Conservation (phyloP, 2,113 vertebrate genomes). For the Romanogobio albipinnatus region DNA sequence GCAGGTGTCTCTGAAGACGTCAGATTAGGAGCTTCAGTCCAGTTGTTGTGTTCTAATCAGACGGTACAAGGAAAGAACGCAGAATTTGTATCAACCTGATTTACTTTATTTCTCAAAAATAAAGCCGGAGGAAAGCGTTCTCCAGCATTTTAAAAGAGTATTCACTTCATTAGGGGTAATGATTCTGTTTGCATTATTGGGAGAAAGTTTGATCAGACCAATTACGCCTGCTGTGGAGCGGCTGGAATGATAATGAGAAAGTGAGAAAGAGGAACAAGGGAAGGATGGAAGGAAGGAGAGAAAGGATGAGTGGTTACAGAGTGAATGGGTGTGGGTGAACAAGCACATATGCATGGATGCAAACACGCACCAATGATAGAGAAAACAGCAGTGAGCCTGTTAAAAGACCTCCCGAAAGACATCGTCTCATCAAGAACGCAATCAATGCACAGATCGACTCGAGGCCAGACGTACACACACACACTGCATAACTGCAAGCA, state of each 20-base stretch:
- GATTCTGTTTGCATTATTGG: constrained; percentile 57
- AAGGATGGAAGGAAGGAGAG: neutral
- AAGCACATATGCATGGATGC: constrained; percentile 28
- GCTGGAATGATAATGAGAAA: constrained; percentile 55
- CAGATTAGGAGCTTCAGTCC: neutral
- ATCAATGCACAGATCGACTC: constrained; percentile 49
- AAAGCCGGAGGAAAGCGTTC: neutral
- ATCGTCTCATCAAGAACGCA: constrained; percentile 49
- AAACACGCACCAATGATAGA: constrained; percentile 33
- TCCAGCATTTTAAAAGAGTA: neutral
- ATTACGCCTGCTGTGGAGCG: constrained; percentile 61
- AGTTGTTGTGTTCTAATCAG: neutral
- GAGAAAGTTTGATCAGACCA: constrained; percentile 61
- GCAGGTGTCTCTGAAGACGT: constrained; percentile 9
- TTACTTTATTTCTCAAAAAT: constrained; percentile 3
- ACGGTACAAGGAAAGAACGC: neutral
- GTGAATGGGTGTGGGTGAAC: neutral
- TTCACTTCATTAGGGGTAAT: constrained; percentile 58
- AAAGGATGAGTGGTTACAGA: constrained; percentile 23
- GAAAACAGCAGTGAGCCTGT: constrained; percentile 34
- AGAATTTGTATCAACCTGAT: neutral
- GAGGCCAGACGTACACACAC: constrained; percentile 25
- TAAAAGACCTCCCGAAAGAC: constrained; percentile 43
- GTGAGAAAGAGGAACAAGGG: constrained; percentile 4
- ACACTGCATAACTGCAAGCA: neutral